phyloP scores from a whole-genome alignment of 2,113 vertebrate genomes.

The Colinus virginianus region DNA sequence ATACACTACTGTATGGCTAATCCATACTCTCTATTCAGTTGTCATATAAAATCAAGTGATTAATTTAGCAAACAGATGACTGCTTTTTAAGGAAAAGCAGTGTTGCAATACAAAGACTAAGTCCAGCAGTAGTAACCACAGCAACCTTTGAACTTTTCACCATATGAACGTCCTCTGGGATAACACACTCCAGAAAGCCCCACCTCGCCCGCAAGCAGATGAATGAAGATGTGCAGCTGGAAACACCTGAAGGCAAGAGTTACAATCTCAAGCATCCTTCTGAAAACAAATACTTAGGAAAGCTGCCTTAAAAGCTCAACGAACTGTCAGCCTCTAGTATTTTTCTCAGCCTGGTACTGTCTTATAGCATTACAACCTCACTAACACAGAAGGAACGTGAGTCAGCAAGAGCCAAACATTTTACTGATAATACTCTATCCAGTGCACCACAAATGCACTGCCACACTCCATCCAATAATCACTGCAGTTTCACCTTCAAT shows the following conservation, averaged over 20 bases:
- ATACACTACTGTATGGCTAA: neutral
- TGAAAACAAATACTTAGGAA: neutral
- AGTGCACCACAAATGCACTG: neutral
- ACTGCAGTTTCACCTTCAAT: neutral
- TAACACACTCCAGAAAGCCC: neutral
- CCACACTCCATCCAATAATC: neutral
- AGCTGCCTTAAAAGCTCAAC: neutral
- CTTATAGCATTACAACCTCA: accelerated
- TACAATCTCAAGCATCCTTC: neutral
- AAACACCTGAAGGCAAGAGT: neutral
- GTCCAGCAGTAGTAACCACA: neutral
- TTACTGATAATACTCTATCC: neutral
- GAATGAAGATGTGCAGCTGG: neutral
- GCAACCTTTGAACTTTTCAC: neutral
- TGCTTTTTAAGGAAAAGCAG: accelerated
- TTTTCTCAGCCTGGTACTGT: neutral
- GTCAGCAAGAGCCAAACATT: neutral
- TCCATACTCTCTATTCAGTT: neutral
- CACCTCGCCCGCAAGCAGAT: neutral
- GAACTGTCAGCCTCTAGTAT: neutral
- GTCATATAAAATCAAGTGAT: neutral
- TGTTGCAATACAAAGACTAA: neutral
- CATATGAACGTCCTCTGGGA: neutral
- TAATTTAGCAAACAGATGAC: neutral
- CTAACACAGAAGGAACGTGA: neutral